Evolutionary conservation across 2,888 invertebrate species (phyloP).

Genomic region (Pseudococcus jackbeardsleyi): DNA sequence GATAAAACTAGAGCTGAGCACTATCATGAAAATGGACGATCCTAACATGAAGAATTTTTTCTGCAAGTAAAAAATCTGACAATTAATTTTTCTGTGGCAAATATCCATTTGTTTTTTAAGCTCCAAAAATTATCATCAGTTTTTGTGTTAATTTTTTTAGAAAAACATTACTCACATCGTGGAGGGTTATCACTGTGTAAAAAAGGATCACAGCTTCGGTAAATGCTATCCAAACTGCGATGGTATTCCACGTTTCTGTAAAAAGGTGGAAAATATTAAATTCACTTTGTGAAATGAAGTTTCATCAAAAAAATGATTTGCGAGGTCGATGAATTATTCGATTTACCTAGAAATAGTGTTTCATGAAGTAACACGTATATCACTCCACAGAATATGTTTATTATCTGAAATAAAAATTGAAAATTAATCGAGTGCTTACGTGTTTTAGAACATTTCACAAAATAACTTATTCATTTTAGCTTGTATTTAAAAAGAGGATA

Average conservation of each 20-base stretch:
- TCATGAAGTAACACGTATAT: not conserved
- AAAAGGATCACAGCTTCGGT: not conserved
- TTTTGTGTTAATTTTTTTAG: not conserved
- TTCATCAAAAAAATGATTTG: too few relatives aligned
- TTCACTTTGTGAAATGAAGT: too few relatives aligned
- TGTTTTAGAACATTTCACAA: too few relatives aligned
- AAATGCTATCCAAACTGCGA: not conserved
- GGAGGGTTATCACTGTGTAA: not conserved
- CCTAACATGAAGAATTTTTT: not conserved
- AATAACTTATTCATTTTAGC: too few relatives aligned
- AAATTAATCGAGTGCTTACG: not conserved
- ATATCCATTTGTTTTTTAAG: too few relatives aligned
- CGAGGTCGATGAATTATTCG: not conserved
- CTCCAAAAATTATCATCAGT: not conserved
- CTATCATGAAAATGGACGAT: not conserved
- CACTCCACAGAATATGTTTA: not conserved
- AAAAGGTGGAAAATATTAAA: not conserved
- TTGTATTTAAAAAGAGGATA: too few relatives aligned
- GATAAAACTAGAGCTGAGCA: not conserved
- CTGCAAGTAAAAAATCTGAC: not conserved
- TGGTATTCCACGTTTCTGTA: not conserved
- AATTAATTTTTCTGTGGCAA: too few relatives aligned
- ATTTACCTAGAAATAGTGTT: not conserved
- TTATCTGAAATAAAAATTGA: not conserved
- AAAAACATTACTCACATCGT: not conserved